Evolutionary conservation across 2,113 vertebrate genomes (phyloP).

Genomic region (Spilogale gracilis): DNA sequence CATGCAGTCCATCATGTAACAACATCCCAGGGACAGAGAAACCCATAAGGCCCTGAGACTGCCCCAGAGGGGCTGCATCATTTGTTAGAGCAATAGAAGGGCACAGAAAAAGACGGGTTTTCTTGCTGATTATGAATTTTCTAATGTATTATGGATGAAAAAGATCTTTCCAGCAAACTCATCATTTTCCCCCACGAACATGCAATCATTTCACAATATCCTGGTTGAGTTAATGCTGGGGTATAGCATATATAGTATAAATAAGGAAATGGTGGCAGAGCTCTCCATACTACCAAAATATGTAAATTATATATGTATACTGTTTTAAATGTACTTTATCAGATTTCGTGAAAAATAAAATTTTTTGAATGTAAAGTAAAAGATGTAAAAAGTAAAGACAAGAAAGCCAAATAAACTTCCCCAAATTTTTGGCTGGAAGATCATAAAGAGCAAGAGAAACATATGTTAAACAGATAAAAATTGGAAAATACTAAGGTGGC

Average conservation of each 20-base stretch:
- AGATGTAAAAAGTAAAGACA: constrained; percentile 37
- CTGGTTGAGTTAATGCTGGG: not conserved
- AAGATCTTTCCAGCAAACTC: not conserved
- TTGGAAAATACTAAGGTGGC: constrained; percentile 48
- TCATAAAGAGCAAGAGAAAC: constrained; percentile 27
- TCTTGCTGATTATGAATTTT: not conserved
- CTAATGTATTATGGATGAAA: not conserved
- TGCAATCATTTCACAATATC: not conserved
- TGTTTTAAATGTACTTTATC: not conserved
- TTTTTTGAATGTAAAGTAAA: constrained; percentile 43
- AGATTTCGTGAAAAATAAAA: constrained; percentile 33
- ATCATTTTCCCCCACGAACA: not conserved
- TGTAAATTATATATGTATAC: not conserved
- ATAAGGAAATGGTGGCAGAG: not conserved
- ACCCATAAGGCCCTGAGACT: not conserved
- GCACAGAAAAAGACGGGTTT: not conserved
- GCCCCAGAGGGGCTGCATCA: not conserved
- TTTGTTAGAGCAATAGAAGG: not conserved
- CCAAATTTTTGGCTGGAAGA: constrained; percentile 43
- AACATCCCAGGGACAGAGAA: not conserved
- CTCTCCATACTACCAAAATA: not conserved
- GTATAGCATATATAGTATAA: rapidly evolving
- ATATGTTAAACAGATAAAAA: not conserved
- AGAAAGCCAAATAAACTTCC: constrained; percentile 64
- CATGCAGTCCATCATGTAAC: no score